phyloP scores from a whole-genome alignment of 2,888 invertebrate genomes.

The Drosophila siamana region DNA sequence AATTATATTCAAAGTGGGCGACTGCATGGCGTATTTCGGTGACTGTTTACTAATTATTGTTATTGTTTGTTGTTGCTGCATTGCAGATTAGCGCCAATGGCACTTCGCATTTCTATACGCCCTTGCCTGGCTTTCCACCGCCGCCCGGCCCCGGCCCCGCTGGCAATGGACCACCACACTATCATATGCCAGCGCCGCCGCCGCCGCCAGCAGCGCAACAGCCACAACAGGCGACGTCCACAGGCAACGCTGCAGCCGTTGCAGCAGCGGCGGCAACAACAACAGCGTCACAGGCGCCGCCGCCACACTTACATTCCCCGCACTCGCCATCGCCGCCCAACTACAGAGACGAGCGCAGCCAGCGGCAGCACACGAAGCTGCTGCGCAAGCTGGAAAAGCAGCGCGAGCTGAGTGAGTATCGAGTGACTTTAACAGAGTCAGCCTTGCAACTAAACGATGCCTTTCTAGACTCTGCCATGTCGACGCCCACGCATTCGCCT shows the following conservation, averaged over 20 bases:
- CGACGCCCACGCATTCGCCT: slow-evolving; percentile 87
- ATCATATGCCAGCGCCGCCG: slow-evolving; percentile 77
- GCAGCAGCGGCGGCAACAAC: slow-evolving; percentile 76
- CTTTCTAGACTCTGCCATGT: slow-evolving; percentile 79
- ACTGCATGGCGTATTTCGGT: neutral
- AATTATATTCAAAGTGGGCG: slow-evolving; percentile 42
- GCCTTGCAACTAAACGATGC: neutral
- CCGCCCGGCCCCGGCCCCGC: slow-evolving; percentile 86
- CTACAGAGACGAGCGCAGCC: slow-evolving; percentile 93
- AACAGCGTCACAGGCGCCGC: slow-evolving; percentile 46
- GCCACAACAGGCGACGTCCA: slow-evolving; percentile 71
- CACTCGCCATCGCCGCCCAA: slow-evolving; percentile 89
- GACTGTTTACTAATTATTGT: neutral
- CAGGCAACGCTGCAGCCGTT: slow-evolving; percentile 76
- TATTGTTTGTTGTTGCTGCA: slow-evolving; percentile 3
- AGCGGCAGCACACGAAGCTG: slow-evolving; percentile 91
- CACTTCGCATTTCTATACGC: slow-evolving; percentile 89
- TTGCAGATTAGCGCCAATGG: slow-evolving; percentile 89
- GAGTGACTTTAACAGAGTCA: neutral
- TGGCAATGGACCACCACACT: slow-evolving; percentile 83
- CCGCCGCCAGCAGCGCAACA: slow-evolving; percentile 71
- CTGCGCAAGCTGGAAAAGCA: slow-evolving; percentile 91
- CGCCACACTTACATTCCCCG: slow-evolving; percentile 87
- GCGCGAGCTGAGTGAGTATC: slow-evolving; percentile 86
- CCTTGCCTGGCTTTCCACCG: slow-evolving; percentile 86